Evolutionary conservation across 2,888 invertebrate species (phyloP).

Genomic region (Macrosoma leucophasiata): DNA sequence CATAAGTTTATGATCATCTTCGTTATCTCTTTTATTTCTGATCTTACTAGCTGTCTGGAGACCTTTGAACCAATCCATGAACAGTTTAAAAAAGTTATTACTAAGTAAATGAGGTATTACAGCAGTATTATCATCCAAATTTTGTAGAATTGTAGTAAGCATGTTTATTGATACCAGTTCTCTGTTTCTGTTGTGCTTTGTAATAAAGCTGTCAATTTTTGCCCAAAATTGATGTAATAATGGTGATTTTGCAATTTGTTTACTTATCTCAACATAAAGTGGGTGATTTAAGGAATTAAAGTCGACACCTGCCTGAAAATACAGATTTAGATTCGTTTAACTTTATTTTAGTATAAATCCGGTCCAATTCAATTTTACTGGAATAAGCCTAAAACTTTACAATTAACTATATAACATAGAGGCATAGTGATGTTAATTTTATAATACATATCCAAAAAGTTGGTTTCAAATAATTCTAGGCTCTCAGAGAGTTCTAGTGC

Average conservation of each 20-base stretch:
- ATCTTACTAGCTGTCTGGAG: slow-evolving; percentile 75
- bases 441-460: too few species aligned
- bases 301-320: slow-evolving; percentile 76
- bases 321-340: too few species aligned
- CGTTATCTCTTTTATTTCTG: slow-evolving; percentile 62
- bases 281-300: slow-evolving; percentile 78
- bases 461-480: too few species aligned
- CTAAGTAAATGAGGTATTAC: slow-evolving; percentile 76
- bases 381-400: too few species aligned
- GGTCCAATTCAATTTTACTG: too few species aligned
- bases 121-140: slow-evolving; percentile 56
- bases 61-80: slow-evolving; percentile 78
- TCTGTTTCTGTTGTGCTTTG: slow-evolving; percentile 71
- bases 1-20: slow-evolving; percentile 68
- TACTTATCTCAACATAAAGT: slow-evolving; percentile 77
- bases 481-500: too few species aligned
- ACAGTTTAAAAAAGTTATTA: slow-evolving; percentile 78
- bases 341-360: too few species aligned
- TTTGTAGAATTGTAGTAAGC: slow-evolving; percentile 71
- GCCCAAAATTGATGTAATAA: slow-evolving; percentile 76
- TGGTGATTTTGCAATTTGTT: slow-evolving; percentile 68
- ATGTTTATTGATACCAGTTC: slow-evolving; percentile 78
- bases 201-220: slow-evolving; percentile 59
- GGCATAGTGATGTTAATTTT: too few species aligned
- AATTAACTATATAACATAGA: too few species aligned